Conservation (phyloP, 2,113 vertebrate species). For the Corvus cornix region DNA sequence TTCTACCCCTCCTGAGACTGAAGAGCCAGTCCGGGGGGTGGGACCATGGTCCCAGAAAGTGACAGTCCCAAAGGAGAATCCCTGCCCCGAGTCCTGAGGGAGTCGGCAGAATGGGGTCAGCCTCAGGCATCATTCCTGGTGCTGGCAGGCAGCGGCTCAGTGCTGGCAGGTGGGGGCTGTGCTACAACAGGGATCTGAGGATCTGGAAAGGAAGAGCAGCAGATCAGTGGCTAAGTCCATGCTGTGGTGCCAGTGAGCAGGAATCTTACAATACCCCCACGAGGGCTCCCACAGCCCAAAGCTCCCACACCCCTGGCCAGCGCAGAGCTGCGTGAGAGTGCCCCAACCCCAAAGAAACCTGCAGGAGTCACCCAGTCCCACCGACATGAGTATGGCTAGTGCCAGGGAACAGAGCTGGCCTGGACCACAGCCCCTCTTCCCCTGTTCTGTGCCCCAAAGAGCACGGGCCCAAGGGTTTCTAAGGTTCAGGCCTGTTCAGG, state of each 20-base stretch:
- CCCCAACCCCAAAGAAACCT: rapidly evolving
- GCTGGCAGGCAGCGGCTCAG: not conserved
- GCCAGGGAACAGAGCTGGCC: not conserved
- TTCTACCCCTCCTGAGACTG: not conserved
- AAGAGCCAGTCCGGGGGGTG: not conserved
- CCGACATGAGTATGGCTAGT: not conserved
- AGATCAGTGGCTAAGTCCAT: not conserved
- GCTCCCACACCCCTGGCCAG: not conserved
- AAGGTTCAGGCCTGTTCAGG: not conserved
- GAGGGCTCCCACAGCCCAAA: not conserved
- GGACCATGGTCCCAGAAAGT: not conserved
- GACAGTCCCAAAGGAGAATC: not conserved
- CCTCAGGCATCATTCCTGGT: not conserved
- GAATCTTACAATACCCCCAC: rapidly evolving
- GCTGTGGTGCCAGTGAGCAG: rapidly evolving
- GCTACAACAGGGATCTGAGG: not conserved
- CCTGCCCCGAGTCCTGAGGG: not conserved
- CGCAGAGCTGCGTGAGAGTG: rapidly evolving
- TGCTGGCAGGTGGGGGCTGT: not conserved
- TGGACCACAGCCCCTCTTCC: no score
- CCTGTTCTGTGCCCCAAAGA: rapidly evolving
- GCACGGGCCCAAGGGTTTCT: not conserved
- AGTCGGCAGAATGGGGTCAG: not conserved
- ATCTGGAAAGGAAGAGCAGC: not conserved
- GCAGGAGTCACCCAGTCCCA: not conserved